Conservation (phyloP, 2,797 vertebrate species). For the Scomberomorus guttatus region DNA sequence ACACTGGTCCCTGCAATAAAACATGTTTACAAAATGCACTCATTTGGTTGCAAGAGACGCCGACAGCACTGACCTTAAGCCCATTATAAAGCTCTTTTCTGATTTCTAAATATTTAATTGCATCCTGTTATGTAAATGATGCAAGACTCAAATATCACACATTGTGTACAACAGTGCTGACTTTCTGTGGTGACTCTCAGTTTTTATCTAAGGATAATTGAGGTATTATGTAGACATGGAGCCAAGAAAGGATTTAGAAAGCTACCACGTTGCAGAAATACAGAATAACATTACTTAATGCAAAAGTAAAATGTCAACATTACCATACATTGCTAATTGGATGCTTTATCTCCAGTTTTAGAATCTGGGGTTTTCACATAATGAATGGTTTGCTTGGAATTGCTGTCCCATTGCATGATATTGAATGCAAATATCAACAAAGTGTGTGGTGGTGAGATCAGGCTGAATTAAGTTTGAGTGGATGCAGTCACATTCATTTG, state of each 20-base stretch:
- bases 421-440: slow-evolving; percentile 63
- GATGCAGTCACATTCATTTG: slow-evolving; percentile 67
- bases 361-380: slow-evolving; percentile 57
- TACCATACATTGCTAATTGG: slow-evolving; percentile 74
- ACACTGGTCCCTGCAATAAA: slow-evolving; percentile 6
- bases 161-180: slow-evolving; percentile 39
- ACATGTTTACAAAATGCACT: slow-evolving; percentile 56
- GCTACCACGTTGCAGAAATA: slow-evolving; percentile 25
- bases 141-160: slow-evolving; percentile 58
- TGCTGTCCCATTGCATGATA: slow-evolving; percentile 33
- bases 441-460: slow-evolving; percentile 51
- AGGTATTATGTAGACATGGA: slow-evolving; percentile 47
- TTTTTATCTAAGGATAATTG: slow-evolving; percentile 60
- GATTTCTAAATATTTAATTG: slow-evolving; percentile 73
- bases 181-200: slow-evolving; percentile 17
- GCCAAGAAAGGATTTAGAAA: slow-evolving; percentile 42
- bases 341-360: slow-evolving; percentile 62
- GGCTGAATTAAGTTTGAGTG: slow-evolving; percentile 62
- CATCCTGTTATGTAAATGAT: slow-evolving; percentile 62
- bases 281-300: slow-evolving; percentile 59
- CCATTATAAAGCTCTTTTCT: slow-evolving; percentile 45
- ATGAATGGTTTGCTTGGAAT: slow-evolving; percentile 53
- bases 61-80: slow-evolving; percentile 63
- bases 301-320: slow-evolving; percentile 73
- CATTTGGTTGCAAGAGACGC: slow-evolving; percentile 34